Evolutionary conservation across 2,888 invertebrate genomes (phyloP), one percentile per base, ranked within the genome.

Genomic region (Didymodactylos carnosus): DNA sequence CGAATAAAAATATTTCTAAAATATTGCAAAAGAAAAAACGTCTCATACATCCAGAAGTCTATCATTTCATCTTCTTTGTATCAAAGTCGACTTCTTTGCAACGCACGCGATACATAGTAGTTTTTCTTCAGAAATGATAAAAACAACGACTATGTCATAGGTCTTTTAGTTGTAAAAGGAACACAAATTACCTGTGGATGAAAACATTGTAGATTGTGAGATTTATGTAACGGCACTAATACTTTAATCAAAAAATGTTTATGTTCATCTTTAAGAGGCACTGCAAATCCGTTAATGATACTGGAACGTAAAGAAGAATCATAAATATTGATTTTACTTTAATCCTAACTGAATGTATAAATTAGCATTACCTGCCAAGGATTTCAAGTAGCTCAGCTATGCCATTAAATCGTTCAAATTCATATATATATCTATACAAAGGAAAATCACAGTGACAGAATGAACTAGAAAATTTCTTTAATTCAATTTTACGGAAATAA

Each of bases 221-320:
- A 92, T 87, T 95, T 95, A 87, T 97, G 95, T 81, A 97, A 87
- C 76, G 95, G 95, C 80, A 97, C 87, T 80, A 97, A 86, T 79
- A 93, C 93, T 87, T 90, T 92, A 78, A 94, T 87, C 84, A 97
- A 87, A 87, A 98, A 98, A 84, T 90, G 88, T 86, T 95, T 95
- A 86, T 98, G 97, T 86, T 98, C 97, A 80, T 92, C 91, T 85
- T 98, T 98, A 80, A 98, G 87, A 76, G 97, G 97, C 85, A 95
- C 85, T 82, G 95, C 95, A 86, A 97, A 97, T 72, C 97, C 97
- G 84, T 95, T 97, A 85, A 97, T 95, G 84, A 97, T 97, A 85
- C 94, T 94, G 35, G n/a, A n/a, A n/a, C n/a, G n/a, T n/a, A n/a
- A n/a, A n/a, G n/a, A n/a, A n/a, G n/a, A n/a, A n/a, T n/a, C n/a